phyloP scores from a whole-genome alignment of 1,140 invertebrate genomes.

The Drosophila rhopaloa region DNA sequence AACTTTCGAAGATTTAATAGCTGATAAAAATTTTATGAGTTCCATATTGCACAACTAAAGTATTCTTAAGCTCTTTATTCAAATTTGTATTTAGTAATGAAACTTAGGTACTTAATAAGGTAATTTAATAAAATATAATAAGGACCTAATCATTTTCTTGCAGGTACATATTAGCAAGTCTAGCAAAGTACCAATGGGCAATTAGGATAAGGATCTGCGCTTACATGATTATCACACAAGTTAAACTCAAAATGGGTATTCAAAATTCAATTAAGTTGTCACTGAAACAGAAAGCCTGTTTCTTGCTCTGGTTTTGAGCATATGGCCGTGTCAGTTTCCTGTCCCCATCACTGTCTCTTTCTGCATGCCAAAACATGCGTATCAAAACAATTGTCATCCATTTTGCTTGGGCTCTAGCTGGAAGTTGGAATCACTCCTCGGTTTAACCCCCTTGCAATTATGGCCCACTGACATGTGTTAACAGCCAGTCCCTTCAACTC shows the following conservation, averaged over 20 bases:
- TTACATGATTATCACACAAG: conserved; percentile 48
- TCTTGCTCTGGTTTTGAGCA: background rate
- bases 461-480: conserved; percentile 72
- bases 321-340: conserved; percentile 1
- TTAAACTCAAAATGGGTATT: conserved; percentile 8
- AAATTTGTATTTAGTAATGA: no score
- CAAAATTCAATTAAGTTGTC: conserved; percentile 54
- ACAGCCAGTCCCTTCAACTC: conserved; percentile 23
- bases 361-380: conserved; percentile 44
- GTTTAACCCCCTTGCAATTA: conserved; percentile 58
- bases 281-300: conserved; percentile 8
- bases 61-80: no score
- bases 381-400: conserved; percentile 80
- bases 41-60: no score
- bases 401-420: conserved; percentile 23
- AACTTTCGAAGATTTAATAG: no score
- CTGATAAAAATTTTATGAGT: no score
- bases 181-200: no score
- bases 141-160: no score
- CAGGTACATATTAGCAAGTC: no score
- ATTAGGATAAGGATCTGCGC: background rate
- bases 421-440: conserved; percentile 3
- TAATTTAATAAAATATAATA: no score
- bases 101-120: no score
- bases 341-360: conserved; percentile 1